Conservation (phyloP, 2,797 vertebrate species). For the Cryptoblepharus egeriae region DNA sequence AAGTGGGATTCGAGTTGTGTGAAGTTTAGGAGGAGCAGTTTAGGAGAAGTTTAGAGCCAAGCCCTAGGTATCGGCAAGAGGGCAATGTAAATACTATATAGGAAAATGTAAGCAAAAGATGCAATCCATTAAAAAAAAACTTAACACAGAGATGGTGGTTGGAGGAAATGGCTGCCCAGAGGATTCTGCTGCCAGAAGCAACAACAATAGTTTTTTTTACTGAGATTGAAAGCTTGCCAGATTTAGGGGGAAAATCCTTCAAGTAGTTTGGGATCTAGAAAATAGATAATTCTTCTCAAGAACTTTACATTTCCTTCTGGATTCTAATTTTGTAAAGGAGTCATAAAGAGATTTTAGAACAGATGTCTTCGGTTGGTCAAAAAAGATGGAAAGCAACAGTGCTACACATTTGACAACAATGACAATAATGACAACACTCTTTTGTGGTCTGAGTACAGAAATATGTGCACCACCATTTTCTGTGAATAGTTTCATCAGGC, state of each 20-base stretch:
- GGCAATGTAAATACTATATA: too few species aligned
- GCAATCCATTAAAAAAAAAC: neutral
- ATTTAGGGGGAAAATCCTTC: too few species aligned
- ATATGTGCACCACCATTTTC: slow-evolving; percentile 51
- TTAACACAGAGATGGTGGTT: neutral
- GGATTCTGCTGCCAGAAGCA: neutral
- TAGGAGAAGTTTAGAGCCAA: too few species aligned
- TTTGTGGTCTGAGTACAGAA: slow-evolving; percentile 56
- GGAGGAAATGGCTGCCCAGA: neutral
- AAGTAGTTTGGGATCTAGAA: neutral
- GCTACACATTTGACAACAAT: slow-evolving; percentile 23
- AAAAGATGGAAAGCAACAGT: slow-evolving; percentile 52
- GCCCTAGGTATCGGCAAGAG: too few species aligned
- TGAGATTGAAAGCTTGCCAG: too few species aligned
- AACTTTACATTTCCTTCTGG: neutral
- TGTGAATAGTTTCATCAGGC: slow-evolving; percentile 58
- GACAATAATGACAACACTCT: slow-evolving; percentile 40
- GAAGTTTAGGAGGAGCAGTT: too few species aligned
- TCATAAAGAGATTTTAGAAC: slow-evolving; percentile 42
- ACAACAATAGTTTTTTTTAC: neutral
- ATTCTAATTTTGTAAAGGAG: neutral
- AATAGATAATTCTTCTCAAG: neutral
- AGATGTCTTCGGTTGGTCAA: slow-evolving; percentile 51
- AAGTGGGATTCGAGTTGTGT: too few species aligned
- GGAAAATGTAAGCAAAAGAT: too few species aligned